phyloP scores from a whole-genome alignment of 2,797 vertebrate genomes.

The Cirrhinus molitorella region DNA sequence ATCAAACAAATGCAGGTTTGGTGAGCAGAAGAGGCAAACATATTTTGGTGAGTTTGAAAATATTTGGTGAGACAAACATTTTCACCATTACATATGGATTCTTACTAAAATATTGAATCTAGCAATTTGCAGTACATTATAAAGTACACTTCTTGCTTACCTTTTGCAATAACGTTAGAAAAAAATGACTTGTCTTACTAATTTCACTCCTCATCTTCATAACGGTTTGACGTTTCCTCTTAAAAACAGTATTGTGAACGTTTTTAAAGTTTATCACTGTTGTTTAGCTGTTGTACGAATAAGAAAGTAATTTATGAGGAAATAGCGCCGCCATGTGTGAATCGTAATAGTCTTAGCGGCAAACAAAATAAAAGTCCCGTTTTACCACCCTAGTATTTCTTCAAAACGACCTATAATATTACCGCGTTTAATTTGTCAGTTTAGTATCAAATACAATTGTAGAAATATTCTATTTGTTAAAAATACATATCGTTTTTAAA shows the following conservation, averaged over 20 bases:
- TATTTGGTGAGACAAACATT: neutral
- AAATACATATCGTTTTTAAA: neutral
- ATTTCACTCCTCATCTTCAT: neutral
- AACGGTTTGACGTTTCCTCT: neutral
- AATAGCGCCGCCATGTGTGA: conserved; percentile 29
- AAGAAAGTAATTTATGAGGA: neutral
- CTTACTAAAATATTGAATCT: neutral
- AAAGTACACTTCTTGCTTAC: neutral
- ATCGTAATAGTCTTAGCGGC: too few relatives aligned
- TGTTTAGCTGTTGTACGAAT: neutral
- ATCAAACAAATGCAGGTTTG: too few relatives aligned
- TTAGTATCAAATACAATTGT: too few relatives aligned
- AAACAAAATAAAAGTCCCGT: conserved; percentile 29
- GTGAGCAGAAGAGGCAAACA: too few relatives aligned
- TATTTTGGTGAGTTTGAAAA: neutral
- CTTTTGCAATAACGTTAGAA: neutral
- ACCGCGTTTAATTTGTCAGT: neutral
- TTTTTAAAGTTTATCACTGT: neutral
- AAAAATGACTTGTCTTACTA: neutral
- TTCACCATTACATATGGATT: neutral
- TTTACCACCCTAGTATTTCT: neutral
- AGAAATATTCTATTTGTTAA: too few relatives aligned
- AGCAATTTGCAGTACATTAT: too few relatives aligned
- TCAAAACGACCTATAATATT: neutral
- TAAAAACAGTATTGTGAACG: neutral